Evolutionary conservation across 2,113 vertebrate species (phyloP).

Genomic region (Syngnathoides biaculeatus): DNA sequence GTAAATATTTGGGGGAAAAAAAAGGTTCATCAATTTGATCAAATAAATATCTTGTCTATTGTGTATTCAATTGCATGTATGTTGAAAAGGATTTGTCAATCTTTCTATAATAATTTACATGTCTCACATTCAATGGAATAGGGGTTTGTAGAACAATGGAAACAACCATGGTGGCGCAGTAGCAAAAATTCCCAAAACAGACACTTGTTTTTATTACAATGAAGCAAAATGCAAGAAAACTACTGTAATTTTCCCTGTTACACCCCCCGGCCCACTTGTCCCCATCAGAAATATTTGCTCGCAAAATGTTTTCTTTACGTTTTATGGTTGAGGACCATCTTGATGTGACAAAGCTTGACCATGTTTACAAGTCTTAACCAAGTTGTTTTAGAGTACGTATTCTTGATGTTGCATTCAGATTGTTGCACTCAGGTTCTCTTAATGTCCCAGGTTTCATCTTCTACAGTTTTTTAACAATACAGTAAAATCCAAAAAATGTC

Average conservation of each 20-base stretch:
- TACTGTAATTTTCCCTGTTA: no score
- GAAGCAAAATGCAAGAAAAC: not conserved
- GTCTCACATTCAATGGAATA: no score
- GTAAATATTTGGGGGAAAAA: no score
- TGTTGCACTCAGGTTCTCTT: not conserved
- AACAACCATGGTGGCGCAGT: not conserved
- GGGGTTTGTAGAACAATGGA: not conserved
- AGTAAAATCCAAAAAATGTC: not conserved
- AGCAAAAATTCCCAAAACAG: not conserved
- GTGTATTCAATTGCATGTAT: no score
- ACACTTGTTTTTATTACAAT: not conserved
- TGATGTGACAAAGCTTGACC: not conserved
- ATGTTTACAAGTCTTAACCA: not conserved
- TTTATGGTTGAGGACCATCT: not conserved
- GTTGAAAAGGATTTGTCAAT: no score
- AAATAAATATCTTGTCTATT: no score
- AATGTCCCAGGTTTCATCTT: not conserved
- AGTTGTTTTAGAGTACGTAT: not conserved
- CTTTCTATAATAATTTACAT: no score
- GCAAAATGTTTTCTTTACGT: no score
- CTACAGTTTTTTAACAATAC: not conserved
- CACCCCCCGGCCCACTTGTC: no score
- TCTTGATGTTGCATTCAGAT: not conserved
- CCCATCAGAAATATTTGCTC: no score
- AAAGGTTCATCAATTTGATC: no score